Conservation (phyloP, 30 jellyfish, hydroid and myxozoan species). For the Pseudorhiza aurosa region DNA sequence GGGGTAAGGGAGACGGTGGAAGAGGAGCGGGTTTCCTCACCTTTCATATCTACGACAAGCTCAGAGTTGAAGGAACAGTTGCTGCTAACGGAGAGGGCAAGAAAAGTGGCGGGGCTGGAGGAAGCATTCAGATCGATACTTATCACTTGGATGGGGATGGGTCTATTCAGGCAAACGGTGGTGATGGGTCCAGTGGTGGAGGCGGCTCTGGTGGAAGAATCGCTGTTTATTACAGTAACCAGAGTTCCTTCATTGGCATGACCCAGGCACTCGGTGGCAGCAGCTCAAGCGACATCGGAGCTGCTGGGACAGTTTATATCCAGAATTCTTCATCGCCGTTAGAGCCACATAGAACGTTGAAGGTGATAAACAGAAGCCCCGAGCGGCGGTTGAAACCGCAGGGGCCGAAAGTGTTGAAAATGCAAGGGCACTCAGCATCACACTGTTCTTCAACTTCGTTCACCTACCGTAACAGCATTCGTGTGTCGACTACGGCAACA, state of each 20-base stretch:
- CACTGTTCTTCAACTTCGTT: conserved; percentile 32
- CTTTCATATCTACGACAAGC: conserved; percentile 25
- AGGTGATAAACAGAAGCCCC: conserved; percentile 53
- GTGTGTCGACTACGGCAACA: conserved; percentile 49
- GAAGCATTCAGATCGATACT: conserved; percentile 20
- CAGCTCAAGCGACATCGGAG: conserved; percentile 60
- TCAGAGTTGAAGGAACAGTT: conserved; percentile 57
- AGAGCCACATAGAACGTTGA: conserved; percentile 37
- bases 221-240: conserved; percentile 50
- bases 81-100: conserved; percentile 51
- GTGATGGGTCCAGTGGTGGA: conserved; percentile 60
- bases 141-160: conserved; percentile 71
- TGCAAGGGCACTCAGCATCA: conserved; percentile 7
- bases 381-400: conserved; percentile 43
- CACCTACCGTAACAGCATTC: conserved; percentile 31
- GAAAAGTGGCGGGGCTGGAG: conserved; percentile 72
- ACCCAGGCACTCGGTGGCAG: conserved; percentile 57
- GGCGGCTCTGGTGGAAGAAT: conserved; percentile 78
- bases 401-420: conserved; percentile 3
- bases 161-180: conserved; percentile 53
- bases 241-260: conserved; percentile 50
- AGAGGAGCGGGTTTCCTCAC: conserved; percentile 59
- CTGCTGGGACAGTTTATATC: conserved; percentile 65
- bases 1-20: conserved; percentile 67
- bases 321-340: conserved; percentile 41